Evolutionary conservation across 2,797 vertebrate genomes (phyloP).

Genomic region (Halcyon chelicuti): DNA sequence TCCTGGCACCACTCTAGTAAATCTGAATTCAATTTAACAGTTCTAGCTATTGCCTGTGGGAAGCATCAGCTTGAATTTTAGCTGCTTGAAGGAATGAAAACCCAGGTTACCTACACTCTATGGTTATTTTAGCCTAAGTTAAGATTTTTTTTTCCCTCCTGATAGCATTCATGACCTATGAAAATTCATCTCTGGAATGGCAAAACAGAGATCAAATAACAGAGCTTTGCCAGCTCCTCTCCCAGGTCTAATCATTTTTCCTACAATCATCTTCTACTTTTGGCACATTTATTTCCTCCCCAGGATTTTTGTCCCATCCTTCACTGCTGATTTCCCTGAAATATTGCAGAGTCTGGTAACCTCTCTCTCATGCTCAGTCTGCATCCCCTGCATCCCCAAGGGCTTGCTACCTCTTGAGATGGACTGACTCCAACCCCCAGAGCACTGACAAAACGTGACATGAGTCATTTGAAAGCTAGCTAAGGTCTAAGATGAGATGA

Average conservation of each 20-base stretch:
- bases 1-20: constrained; percentile 17
- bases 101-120: background rate
- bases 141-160: background rate
- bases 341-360: background rate
- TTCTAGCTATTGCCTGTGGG: constrained; percentile 11
- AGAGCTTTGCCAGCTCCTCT: background rate
- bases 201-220: background rate
- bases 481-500: background rate
- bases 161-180: background rate
- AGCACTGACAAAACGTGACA: background rate
- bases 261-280: background rate
- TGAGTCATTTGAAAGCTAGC: background rate
- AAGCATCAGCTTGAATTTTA: constrained; percentile 42
- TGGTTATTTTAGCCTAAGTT: constrained; percentile 5
- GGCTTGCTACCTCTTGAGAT: background rate
- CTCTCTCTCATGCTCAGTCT: background rate
- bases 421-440: background rate
- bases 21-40: constrained; percentile 39
- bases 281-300: background rate
- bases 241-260: background rate
- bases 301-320: background rate
- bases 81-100: background rate
- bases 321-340: constrained; percentile 26
- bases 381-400: background rate
- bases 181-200: background rate